Percentiles rank a stretch among this genome's conserved stretches.
phyloP scores from a whole-genome alignment of 2,888 invertebrate genomes.

The Leptopilina drosophilae region DNA sequence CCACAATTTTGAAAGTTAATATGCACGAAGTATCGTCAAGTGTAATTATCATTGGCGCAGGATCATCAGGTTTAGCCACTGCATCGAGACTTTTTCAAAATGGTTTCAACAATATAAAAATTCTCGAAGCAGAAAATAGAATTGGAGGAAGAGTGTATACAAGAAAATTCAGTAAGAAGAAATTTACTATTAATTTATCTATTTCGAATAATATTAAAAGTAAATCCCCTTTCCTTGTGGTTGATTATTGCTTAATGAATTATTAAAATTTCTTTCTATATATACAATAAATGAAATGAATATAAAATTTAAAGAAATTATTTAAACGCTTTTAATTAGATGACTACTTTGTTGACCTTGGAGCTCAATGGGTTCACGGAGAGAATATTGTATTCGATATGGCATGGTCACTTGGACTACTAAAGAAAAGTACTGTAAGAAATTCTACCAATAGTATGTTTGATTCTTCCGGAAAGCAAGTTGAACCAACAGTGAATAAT shows the following conservation, averaged over 20 bases:
- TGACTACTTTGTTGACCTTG: constrained; percentile 64
- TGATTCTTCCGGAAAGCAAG: neutral
- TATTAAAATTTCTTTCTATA: too few relatives aligned
- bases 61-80: constrained; percentile 80
- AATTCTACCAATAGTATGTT: neutral
- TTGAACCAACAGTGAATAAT: neutral
- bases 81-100: constrained; percentile 77
- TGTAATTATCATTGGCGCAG: constrained; percentile 80
- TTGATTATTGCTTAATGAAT: too few relatives aligned
- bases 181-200: too few relatives aligned
- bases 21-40: constrained; percentile 39
- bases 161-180: constrained; percentile 72
- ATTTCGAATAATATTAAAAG: too few relatives aligned
- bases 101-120: constrained; percentile 76
- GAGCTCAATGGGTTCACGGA: constrained; percentile 70
- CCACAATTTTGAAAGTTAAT: neutral
- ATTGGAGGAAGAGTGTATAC: constrained; percentile 78
- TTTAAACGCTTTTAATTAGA: neutral
- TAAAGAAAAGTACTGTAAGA: constrained; percentile 46
- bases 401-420: constrained; percentile 62
- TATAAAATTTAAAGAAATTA: too few relatives aligned
- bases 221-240: too few relatives aligned
- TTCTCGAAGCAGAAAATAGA: constrained; percentile 77
- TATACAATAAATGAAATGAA: too few relatives aligned
- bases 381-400: constrained; percentile 65